Evolutionary conservation across 2,888 invertebrate genomes (phyloP).

Genomic region (Microdon myrmicae): DNA sequence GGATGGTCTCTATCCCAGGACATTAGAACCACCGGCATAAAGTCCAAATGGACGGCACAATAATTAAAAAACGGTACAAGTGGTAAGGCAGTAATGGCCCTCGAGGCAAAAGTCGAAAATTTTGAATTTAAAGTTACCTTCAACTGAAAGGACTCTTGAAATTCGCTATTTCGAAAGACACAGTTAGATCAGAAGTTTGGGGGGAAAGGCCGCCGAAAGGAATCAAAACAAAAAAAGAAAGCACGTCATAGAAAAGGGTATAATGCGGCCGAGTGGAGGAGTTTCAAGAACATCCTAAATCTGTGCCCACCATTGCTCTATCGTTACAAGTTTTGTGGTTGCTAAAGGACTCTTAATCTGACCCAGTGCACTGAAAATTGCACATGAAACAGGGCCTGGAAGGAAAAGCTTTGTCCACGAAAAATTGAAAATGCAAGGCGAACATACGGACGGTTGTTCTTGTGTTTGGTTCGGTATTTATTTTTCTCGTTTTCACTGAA

Average conservation of each 20-base stretch:
- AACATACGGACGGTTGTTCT: conserved; percentile 8
- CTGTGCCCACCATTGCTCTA: conserved; percentile 19
- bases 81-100: conserved; percentile 8
- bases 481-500: conserved; percentile 10
- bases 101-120: conserved; percentile 9
- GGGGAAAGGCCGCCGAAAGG: conserved; percentile 1
- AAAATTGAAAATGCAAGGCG: conserved; percentile 27
- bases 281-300: too few species aligned
- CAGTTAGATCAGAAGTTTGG: too few species aligned
- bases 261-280: conserved; percentile 9
- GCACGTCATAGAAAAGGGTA: background rate
- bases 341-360: conserved; percentile 40
- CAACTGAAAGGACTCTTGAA: conserved; percentile 20
- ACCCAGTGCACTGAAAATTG: conserved; percentile 47
- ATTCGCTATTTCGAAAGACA: conserved; percentile 7
- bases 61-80: conserved; percentile 38
- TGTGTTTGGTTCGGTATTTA: conserved; percentile 9
- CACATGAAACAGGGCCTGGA: conserved; percentile 20
- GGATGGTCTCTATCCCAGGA: too few species aligned
- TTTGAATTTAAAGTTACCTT: conserved; percentile 38
- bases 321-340: conserved; percentile 6
- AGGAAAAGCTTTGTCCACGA: conserved; percentile 23
- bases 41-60: conserved; percentile 4
- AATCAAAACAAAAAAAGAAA: background rate
- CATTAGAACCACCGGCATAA: too few species aligned